A percentile compares a stretch with the other conserved stretches of the same genome.
phyloP scores from a whole-genome alignment of 2,113 vertebrate genomes.

The Sakesphorus luctuosus region DNA sequence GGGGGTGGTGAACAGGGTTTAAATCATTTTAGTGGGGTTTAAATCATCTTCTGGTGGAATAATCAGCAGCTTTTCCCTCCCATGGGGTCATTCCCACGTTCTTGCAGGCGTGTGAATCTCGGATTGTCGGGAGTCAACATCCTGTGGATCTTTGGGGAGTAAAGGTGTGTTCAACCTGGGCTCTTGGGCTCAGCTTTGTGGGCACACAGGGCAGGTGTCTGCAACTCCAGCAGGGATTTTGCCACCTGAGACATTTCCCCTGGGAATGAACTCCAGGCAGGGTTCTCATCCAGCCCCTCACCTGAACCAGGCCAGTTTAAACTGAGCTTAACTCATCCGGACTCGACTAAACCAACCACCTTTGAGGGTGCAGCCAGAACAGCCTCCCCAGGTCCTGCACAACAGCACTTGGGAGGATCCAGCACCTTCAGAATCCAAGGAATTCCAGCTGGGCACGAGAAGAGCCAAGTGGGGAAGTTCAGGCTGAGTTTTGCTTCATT shows the following conservation, averaged over 20 bases:
- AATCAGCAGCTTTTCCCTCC: neutral
- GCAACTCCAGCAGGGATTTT: rapidly evolving
- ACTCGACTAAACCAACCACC: neutral
- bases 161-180: rapidly evolving
- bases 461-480: rapidly evolving
- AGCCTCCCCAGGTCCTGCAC: rapidly evolving
- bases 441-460: too few species aligned
- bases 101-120: constrained; percentile 89
- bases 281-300: neutral
- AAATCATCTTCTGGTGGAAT: rapidly evolving
- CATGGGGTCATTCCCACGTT: neutral
- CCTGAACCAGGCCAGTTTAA: rapidly evolving
- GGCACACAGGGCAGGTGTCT: rapidly evolving
- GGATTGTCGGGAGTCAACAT: constrained; percentile 94
- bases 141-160: constrained; percentile 92
- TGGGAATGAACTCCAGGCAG: neutral
- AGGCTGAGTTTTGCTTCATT: rapidly evolving
- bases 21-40: too few species aligned
- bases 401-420: rapidly evolving
- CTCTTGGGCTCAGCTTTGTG: neutral
- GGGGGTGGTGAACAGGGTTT: too few species aligned
- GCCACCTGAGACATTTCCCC: rapidly evolving
- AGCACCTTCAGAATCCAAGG: too few species aligned
- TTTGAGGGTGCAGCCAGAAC: neutral
- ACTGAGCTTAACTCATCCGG: neutral